Conservation (phyloP, 2,797 vertebrate species). For the Scomberomorus guttatus region DNA sequence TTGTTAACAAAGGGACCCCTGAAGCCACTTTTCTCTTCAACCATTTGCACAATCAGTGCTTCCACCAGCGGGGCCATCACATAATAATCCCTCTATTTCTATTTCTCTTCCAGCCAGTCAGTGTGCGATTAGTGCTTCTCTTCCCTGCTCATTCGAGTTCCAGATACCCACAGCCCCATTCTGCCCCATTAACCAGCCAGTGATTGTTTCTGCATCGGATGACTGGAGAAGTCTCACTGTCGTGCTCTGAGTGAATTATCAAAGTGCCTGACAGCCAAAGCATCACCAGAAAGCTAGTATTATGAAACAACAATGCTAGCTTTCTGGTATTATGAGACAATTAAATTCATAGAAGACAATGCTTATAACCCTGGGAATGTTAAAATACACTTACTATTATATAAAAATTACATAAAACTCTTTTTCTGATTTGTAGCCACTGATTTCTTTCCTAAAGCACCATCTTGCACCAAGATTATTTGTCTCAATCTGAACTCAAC, state of each 20-base stretch:
- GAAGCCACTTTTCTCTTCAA: constrained; percentile 31
- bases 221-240: constrained; percentile 32
- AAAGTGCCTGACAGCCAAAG: not conserved
- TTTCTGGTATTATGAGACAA: not conserved
- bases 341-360: not conserved
- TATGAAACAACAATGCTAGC: not conserved
- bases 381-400: not conserved
- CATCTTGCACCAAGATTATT: not conserved
- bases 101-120: constrained; percentile 31
- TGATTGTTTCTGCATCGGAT: constrained; percentile 51
- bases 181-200: constrained; percentile 57
- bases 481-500: not conserved
- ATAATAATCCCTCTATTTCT: constrained; percentile 59
- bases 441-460: not conserved
- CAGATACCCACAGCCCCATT: constrained; percentile 61
- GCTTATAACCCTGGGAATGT: not conserved
- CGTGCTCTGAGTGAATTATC: constrained; percentile 22
- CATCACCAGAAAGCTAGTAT: not conserved
- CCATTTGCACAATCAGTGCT: constrained; percentile 42
- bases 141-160: constrained; percentile 49
- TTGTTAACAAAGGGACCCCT: constrained; percentile 41
- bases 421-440: not conserved
- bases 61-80: constrained; percentile 19
- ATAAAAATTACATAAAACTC: too few species aligned
- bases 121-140: constrained; percentile 58